Conservation (phyloP, 2,888 invertebrate species). For the Lumbricus terrestris region DNA sequence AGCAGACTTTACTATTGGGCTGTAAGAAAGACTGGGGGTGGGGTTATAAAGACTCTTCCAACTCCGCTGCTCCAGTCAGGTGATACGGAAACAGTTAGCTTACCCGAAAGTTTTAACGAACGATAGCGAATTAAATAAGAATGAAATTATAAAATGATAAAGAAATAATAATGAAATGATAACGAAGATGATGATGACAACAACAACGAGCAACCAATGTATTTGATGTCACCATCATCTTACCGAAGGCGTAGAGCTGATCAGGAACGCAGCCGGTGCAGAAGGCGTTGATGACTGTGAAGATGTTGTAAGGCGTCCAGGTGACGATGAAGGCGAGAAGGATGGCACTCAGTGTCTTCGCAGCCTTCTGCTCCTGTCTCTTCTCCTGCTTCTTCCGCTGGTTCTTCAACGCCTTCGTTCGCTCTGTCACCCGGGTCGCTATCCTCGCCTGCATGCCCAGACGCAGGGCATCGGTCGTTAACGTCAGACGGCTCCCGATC, state of each 20-base stretch:
- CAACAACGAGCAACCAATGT: not conserved
- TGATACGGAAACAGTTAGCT: too few species aligned
- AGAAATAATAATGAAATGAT: too few species aligned
- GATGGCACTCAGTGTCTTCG: conserved; percentile 91
- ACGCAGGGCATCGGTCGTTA: conserved; percentile 24
- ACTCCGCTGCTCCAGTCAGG: too few species aligned
- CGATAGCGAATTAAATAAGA: too few species aligned
- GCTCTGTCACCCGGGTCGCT: conserved; percentile 46
- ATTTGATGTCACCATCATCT: conserved; percentile 39
- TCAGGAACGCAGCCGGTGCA: conserved; percentile 48
- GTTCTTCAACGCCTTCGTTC: conserved; percentile 47
- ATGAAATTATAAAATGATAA: too few species aligned
- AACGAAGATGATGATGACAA: not conserved
- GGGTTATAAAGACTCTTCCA: too few species aligned
- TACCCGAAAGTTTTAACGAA: too few species aligned
- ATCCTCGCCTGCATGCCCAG: conserved; percentile 49
- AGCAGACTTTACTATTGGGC: too few species aligned
- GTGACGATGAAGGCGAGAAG: conserved; percentile 95
- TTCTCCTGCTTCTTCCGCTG: conserved; percentile 86
- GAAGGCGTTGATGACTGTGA: conserved; percentile 53
- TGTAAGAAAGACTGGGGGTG: too few species aligned
- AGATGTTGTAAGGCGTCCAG: conserved; percentile 79
- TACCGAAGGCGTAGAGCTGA: conserved; percentile 56
- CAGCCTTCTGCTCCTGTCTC: conserved; percentile 94
- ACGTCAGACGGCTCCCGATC: conserved; percentile 19